Percentiles rank a stretch among this genome's conserved stretches.
Evolutionary conservation across 1,140 invertebrate species (phyloP).

Genomic region (Drosophila kohkoa): DNA sequence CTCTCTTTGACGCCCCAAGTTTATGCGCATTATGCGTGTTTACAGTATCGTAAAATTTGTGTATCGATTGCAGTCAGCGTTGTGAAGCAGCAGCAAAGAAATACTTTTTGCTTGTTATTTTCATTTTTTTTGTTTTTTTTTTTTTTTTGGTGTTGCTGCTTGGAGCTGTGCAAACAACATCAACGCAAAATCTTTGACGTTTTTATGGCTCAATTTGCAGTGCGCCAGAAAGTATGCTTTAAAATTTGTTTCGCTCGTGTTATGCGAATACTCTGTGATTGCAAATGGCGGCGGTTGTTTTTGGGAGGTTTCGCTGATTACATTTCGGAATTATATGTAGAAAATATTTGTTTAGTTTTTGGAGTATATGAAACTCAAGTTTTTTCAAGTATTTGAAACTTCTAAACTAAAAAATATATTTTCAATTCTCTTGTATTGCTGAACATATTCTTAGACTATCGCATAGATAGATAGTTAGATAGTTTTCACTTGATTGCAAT

Average conservation of each 20-base stretch:
- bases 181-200: slow-evolving; percentile 47
- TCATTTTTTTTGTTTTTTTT: slow-evolving; percentile 6
- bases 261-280: slow-evolving; percentile 8
- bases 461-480: too few relatives aligned
- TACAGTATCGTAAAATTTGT: slow-evolving; percentile 80
- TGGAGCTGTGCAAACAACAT: slow-evolving; percentile 47
- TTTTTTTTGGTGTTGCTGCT: slow-evolving; percentile 1
- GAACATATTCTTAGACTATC: too few relatives aligned
- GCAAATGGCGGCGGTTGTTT: neutral
- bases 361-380: too few relatives aligned
- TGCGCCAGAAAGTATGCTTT: slow-evolving; percentile 49
- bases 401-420: too few relatives aligned
- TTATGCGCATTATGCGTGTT: slow-evolving; percentile 75
- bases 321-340: neutral
- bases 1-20: slow-evolving; percentile 24
- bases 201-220: slow-evolving; percentile 77
- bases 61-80: slow-evolving; percentile 46
- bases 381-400: too few relatives aligned
- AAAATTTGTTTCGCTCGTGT: slow-evolving; percentile 19
- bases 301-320: neutral
- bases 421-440: too few relatives aligned
- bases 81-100: slow-evolving; percentile 36
- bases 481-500: too few relatives aligned
- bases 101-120: slow-evolving; percentile 14
- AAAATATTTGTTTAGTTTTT: neutral